Evolutionary conservation across 2,888 invertebrate species (phyloP), one percentile per base, ranked within the genome.

Genomic region (Aelia acuminata): DNA sequence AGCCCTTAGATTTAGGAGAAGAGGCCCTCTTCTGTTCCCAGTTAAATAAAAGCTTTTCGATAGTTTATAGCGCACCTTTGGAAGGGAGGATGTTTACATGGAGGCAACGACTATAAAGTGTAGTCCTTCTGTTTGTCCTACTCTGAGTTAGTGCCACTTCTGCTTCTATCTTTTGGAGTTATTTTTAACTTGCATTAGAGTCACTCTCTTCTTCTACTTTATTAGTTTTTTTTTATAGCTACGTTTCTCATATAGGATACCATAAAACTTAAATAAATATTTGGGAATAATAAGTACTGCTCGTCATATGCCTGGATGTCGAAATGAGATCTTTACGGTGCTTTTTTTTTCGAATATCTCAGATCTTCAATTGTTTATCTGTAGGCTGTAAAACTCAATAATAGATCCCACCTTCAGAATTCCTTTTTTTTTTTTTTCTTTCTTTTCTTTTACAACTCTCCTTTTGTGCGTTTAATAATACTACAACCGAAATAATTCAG

Each of bases 31-130:
- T 63, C 63, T 63, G 63, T 63, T 63, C 31, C 31, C 31, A 63
- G 63, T 63, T 63, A 63, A 63, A 63, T 63, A 31, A 63, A 63
- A 63, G 63, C 63, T 63, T 63, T 63, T n/a, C 31, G 63, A 63
- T 63, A 63, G 63, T 31, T 63, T 63, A 63, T 31, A 31, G 15
- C 63, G 13, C 31, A 63, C 63, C 63, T 63, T 31, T 5, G 15
- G 10, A 4, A 26, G 31, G 63, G 2, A 63, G 63, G 63, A 63
- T 63, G 63, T 63, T 63, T 63, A 63, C 63, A 63, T 15, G 31
- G 31, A 31, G 63, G 7, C 26, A 31, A 13, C 31, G 31, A 31
- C 15, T 31, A 18, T 63, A 63, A 63, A 63, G 31, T 7, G 3
- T 3, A 7, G 13, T 8, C n/a, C 53, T 53, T 15, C 31, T 63